Evolutionary conservation across 2,888 invertebrate species (phyloP), one percentile per base, ranked within the genome.

Genomic region (Sylvicola cinctus): DNA sequence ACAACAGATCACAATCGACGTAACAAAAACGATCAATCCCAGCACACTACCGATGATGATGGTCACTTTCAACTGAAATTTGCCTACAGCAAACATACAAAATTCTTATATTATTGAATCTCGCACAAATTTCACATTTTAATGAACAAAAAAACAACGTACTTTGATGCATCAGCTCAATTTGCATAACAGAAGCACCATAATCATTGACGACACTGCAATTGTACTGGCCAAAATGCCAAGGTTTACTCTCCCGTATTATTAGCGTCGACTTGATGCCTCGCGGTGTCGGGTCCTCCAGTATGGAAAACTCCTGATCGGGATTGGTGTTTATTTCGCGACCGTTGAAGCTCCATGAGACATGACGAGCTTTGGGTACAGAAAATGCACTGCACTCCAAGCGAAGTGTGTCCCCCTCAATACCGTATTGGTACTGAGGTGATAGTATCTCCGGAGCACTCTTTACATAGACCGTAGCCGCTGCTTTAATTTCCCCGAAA

Each of bases 191-290:
- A 52, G 84, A 88, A 42, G 74, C 74, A 29, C 93, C 93, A 45
- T 83, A 90, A 41, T 79, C 77, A 54, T 93, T 93, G 33, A 77
- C 74, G 16, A 90, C 88, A 33, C 87, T 84, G 57, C 93, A 93
- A 59, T 88, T 91, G 64, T 91, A 93, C 44, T 73, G 68, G 30
- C 91, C 91, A 49, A 88, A 93, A 55, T 93, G 90, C 45, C 72
- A 71, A 17, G 78, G 72, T 50, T 78, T 75, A 28, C 87, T 83
- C 50, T 85, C 80, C 34, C 81, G 65, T 43, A 93, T 84, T 45
- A 88, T 76, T 35, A 93, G 64, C n/a, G 83, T 81, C 36, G 85
- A 90, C 55, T 81, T 80, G 28, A 88, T 71, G 3, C 85, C 83
- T 17, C 25, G 36, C 0, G 73, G 66, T 37, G 74, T 65, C 0